These are phyloP conservation scores for Drosophila diplacantha DNA, from an alignment of 2,888 invertebrate genomes.

Conservation along the genomic window DNA sequence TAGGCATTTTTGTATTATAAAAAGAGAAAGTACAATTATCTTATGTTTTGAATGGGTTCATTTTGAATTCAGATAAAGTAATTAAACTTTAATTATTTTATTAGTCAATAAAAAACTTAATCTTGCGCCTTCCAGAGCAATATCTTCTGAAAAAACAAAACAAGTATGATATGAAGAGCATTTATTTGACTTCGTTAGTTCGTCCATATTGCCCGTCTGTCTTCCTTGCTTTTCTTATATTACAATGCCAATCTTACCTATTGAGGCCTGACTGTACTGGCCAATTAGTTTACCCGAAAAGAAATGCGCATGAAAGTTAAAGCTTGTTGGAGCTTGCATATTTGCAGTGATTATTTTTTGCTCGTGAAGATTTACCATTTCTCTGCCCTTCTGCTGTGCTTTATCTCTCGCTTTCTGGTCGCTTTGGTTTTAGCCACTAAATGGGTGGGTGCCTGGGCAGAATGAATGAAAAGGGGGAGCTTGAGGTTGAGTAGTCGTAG, in stretches of 20 bases:
- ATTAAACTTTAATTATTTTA: too few species aligned
- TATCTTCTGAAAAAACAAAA: too few species aligned
- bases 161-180: too few species aligned
- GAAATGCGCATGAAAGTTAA: constrained; percentile 5
- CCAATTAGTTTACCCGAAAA: constrained; percentile 4
- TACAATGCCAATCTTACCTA: background rate
- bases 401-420: constrained; percentile 10
- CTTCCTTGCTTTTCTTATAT: too few species aligned
- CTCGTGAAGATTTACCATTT: constrained; percentile 3
- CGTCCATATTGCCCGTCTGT: too few species aligned
- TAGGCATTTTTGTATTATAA: too few species aligned
- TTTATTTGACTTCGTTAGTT: too few species aligned
- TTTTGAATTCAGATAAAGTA: too few species aligned
- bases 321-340: constrained; percentile 3
- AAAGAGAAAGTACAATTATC: too few species aligned
- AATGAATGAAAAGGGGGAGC: background rate
- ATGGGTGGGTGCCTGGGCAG: constrained; percentile 3
- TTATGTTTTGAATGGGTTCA: too few species aligned
- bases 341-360: constrained; percentile 11
- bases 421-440: constrained; percentile 11
- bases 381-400: background rate
- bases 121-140: too few species aligned
- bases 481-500: constrained; percentile 8
- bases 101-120: too few species aligned
- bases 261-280: background rate